Evolutionary conservation across 2,113 vertebrate genomes (phyloP), one percentile per base, ranked within the genome.

Genomic region (Microtus oregoni): DNA sequence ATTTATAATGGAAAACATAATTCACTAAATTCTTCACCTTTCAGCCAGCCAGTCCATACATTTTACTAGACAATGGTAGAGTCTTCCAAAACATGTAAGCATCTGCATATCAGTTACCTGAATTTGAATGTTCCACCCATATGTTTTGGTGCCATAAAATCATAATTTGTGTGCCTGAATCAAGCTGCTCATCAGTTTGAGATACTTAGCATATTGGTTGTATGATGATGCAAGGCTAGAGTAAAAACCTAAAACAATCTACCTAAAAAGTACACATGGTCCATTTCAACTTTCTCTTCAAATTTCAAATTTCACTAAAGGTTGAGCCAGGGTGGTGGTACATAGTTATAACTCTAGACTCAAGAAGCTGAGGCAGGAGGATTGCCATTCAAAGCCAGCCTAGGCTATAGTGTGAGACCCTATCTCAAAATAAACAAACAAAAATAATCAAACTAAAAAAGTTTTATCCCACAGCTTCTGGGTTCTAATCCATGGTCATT

Each of bases 121-220:
- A 89, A 72, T 94, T 89, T 86, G 52, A 65, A 58, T 88, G 41
- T 89, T 94, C 82, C 38, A 77, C 30, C 35, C 86, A 1, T 44
- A 13, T 89, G 32, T 92, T 89, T 96, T 82, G 35, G 55, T 96
- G 58, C 30, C 63, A 86, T 92, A 67, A 73, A 94, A 87, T 88
- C 70, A 47, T 70, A 75, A 90, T 77, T 78, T 70, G 9, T 77
- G 22, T 58, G 15, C 67, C 87, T 41, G 32, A 93, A 65, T 95
- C 88, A 47, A 28, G 2, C 44, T 96, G 8, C 50, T 78, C 7
- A 76, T 38, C 75, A 91, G 20, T 44, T 78, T 87, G 47, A 44
- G 70, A 47, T 65, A 81, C 20, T 79, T 78, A 52, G 12, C 82
- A 75, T 86, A 79, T 52, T 87, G 52, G 32, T 19, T 8, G 0